Percentiles rank a stretch among this genome's conserved stretches.
These are phyloP conservation scores for Microcebus murinus DNA, from an alignment of 2,113 vertebrate genomes.

Conservation along the genomic window DNA sequence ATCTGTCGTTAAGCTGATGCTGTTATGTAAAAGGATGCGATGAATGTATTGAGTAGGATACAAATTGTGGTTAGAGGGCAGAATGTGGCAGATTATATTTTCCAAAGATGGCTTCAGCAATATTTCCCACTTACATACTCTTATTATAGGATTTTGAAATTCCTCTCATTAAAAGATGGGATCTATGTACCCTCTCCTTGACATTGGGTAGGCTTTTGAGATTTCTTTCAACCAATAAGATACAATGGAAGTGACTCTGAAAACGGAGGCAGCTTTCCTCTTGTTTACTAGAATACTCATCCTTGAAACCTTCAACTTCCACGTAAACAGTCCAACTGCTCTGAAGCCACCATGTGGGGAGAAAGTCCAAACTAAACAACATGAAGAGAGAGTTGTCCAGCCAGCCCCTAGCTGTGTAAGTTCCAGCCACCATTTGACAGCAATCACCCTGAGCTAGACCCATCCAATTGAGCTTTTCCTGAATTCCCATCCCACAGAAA, in stretches of 20 bases:
- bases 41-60: neutral
- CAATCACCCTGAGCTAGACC: neutral
- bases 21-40: neutral
- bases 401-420: neutral
- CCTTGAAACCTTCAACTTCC: neutral
- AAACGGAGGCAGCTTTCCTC: neutral
- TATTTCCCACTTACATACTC: neutral
- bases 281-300: neutral
- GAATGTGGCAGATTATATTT: neutral
- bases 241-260: neutral
- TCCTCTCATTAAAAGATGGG: neutral
- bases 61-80: neutral
- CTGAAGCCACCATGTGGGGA: neutral
- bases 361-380: neutral
- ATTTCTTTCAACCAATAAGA: neutral
- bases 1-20: neutral
- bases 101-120: neutral
- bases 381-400: neutral
- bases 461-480: neutral
- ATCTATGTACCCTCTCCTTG: neutral
- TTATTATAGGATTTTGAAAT: neutral
- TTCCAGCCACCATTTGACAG: neutral
- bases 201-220: neutral
- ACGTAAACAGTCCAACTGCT: neutral
- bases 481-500: slow-evolving; percentile 12